Conservation (phyloP, 2,888 invertebrate species). For the Linnaemya tessellans region DNA sequence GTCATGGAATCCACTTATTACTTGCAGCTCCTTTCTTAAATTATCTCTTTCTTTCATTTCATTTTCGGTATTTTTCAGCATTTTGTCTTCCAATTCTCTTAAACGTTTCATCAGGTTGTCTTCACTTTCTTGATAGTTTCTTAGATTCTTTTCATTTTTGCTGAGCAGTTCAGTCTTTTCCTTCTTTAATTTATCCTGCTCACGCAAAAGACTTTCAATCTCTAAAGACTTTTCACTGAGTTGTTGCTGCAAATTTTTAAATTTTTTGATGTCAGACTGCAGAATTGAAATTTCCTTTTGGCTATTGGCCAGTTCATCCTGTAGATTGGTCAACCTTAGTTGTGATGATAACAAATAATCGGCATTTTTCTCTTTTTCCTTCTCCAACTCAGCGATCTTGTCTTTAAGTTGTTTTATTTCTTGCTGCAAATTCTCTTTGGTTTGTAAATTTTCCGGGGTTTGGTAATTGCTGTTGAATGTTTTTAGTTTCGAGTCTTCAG, state of each 20-base stretch:
- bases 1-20: slow-evolving; percentile 82
- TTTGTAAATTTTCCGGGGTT: slow-evolving; percentile 80
- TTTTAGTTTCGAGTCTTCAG: slow-evolving; percentile 82
- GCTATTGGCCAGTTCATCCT: slow-evolving; percentile 76
- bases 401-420: slow-evolving; percentile 83
- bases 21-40: slow-evolving; percentile 84
- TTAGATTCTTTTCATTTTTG: slow-evolving; percentile 78
- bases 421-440: slow-evolving; percentile 81
- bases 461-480: slow-evolving; percentile 72
- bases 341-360: slow-evolving; percentile 75
- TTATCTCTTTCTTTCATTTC: slow-evolving; percentile 80
- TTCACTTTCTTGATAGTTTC: slow-evolving; percentile 78
- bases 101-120: slow-evolving; percentile 76
- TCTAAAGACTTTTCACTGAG: slow-evolving; percentile 71
- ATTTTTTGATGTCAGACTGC: slow-evolving; percentile 64
- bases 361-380: slow-evolving; percentile 65
- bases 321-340: slow-evolving; percentile 73
- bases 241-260: slow-evolving; percentile 67
- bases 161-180: slow-evolving; percentile 79
- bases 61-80: slow-evolving; percentile 77
- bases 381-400: slow-evolving; percentile 74
- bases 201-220: slow-evolving; percentile 72
- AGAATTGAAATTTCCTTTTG: slow-evolving; percentile 73
- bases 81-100: slow-evolving; percentile 77
- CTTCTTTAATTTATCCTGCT: slow-evolving; percentile 76